These are phyloP conservation scores for Euphydryas editha DNA, from an alignment of 2,888 invertebrate genomes.

Conservation along the genomic window DNA sequence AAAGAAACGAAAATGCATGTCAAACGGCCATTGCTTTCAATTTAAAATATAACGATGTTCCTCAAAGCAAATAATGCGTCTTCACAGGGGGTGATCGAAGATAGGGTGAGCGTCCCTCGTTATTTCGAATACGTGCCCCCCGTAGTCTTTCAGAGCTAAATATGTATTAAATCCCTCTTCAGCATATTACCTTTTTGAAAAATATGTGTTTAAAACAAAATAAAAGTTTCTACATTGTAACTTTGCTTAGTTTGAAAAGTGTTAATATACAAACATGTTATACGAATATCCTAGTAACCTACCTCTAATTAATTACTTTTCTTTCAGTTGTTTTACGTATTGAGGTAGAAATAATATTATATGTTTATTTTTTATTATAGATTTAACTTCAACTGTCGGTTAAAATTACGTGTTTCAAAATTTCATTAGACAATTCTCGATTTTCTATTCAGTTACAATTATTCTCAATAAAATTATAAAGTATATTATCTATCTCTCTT, in stretches of 20 bases:
- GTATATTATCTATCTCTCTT: no score
- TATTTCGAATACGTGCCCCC: slow-evolving; percentile 64
- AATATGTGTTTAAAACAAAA: slow-evolving; percentile 14
- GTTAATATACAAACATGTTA: not conserved
- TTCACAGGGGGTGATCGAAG: slow-evolving; percentile 59
- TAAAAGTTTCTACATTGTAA: not conserved
- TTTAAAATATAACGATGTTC: slow-evolving; percentile 63
- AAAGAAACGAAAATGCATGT: slow-evolving; percentile 33
- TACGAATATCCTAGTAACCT: not conserved
- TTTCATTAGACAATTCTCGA: no score
- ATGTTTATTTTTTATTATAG: no score
- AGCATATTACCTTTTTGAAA: slow-evolving; percentile 48
- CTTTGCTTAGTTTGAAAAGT: not conserved
- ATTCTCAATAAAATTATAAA: no score
- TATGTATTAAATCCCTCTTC: slow-evolving; percentile 71
- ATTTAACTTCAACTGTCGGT: no score
- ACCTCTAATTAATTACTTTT: no score
- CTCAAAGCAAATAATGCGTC: slow-evolving; percentile 67
- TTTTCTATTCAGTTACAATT: no score
- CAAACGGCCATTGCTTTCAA: slow-evolving; percentile 49
- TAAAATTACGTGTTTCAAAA: no score
- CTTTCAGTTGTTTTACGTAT: no score
- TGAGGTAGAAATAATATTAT: no score
- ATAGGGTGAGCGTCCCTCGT: slow-evolving; percentile 64
- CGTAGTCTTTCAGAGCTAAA: slow-evolving; percentile 64